Evolutionary conservation across 2,113 vertebrate genomes (phyloP).

Genomic region (Echinops telfairi): DNA sequence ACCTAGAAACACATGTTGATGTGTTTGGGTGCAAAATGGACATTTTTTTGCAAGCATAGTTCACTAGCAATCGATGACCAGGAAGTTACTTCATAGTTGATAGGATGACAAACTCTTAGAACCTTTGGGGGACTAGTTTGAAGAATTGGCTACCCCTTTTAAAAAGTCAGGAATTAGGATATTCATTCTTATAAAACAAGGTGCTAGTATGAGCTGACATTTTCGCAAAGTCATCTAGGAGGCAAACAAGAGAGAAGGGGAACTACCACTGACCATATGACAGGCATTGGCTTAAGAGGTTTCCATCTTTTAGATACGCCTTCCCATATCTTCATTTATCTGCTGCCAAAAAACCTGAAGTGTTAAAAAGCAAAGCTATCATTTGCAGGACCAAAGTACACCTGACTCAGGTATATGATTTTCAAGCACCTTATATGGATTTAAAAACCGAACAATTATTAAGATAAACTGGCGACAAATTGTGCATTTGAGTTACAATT

Average conservation of each 20-base stretch:
- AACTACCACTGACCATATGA: background rate
- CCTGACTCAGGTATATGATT: no score
- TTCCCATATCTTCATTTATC: no score
- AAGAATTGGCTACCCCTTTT: background rate
- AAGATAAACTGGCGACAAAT: no score
- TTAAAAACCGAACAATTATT: no score
- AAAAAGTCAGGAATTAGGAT: background rate
- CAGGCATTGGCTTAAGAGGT: no score
- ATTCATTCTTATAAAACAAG: background rate
- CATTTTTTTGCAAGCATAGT: conserved; percentile 14
- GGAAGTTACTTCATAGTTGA: background rate
- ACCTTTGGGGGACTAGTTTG: background rate
- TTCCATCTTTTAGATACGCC: no score
- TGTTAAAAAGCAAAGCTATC: no score
- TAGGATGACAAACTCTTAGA: background rate
- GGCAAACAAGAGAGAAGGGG: background rate
- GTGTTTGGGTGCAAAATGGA: background rate
- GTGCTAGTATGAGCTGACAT: background rate
- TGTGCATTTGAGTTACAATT: no score
- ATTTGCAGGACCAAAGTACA: no score
- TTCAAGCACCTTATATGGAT: no score
- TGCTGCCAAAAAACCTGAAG: no score
- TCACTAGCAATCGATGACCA: background rate
- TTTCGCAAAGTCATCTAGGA: background rate
- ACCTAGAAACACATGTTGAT: background rate